Evolutionary conservation across 2,888 invertebrate genomes (phyloP).

Genomic region (Noctua janthe): DNA sequence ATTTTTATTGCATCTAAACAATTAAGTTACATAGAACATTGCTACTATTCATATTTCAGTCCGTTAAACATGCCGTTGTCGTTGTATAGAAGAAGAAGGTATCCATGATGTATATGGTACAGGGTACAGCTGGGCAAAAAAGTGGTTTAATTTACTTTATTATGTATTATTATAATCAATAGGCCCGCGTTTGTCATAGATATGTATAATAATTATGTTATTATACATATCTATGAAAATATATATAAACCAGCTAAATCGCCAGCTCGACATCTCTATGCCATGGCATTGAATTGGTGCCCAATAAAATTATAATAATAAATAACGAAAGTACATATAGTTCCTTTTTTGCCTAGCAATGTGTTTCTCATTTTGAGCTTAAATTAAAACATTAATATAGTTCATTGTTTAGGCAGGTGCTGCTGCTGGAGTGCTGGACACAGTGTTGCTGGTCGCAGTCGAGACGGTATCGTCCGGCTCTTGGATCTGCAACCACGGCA

Average conservation of each 20-base stretch:
- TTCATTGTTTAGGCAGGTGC: constrained; percentile 73
- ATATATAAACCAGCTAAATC: not conserved
- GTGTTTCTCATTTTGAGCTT: constrained; percentile 62
- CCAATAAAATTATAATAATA: constrained; percentile 1
- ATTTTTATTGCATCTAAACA: constrained; percentile 52
- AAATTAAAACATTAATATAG: not conserved
- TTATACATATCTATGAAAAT: too few relatives aligned
- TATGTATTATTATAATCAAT: not conserved
- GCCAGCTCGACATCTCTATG: not conserved
- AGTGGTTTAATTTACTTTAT: not conserved
- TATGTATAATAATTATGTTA: not conserved
- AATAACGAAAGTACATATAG: not conserved
- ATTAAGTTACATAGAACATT: constrained; percentile 38
- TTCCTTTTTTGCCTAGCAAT: constrained; percentile 13
- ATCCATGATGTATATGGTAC: not conserved
- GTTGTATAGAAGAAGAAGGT: constrained; percentile 30
- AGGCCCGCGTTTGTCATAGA: not conserved
- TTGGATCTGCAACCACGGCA: constrained; percentile 94
- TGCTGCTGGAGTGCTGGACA: constrained; percentile 79
- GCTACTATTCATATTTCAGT: constrained; percentile 50
- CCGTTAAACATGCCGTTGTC: constrained; percentile 67
- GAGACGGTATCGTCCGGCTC: constrained; percentile 92
- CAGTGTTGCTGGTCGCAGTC: constrained; percentile 88
- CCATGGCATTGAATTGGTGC: not conserved
- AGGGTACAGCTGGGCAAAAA: not conserved